Base-by-base conservation (phyloP, 1,140 invertebrate genomes). In the Heliconius nattereri region DNA sequence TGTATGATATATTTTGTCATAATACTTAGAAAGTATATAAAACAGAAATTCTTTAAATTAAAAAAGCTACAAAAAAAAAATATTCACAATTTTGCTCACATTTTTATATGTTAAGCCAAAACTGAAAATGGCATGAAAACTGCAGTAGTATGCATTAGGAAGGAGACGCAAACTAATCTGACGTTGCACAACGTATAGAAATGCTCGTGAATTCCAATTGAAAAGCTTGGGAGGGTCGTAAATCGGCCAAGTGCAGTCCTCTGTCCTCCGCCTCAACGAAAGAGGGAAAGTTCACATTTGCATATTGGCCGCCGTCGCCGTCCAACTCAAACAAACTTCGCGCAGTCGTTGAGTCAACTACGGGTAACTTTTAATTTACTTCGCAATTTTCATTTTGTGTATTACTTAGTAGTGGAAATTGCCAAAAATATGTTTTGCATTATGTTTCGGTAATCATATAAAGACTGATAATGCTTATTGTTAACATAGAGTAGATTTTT, bases 281-380 rank as follows among this genome's bases (percentile, higher is more conserved):
- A 89, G 88, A 91, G 91, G 90, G 92, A 92, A 92, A 94, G 92
- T 92, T 90, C 86, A 86, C 88, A 92, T 94, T 92, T 89, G 89
- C 92, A 93, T 93, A 90, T 88, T 89, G 88, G 86, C 90, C 87
- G 84, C 83, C 76, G 80, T 79, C 78, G 81, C 78, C 73, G 86
- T 85, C 84, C 84, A 81, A 83, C 80, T 84, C 78, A 70, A 83
- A 84, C 83, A 84, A 88, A 88, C 83, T 90, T 83, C 77, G 80
- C 80, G 35, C 16, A 81, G 83, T 57, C 83, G 78, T 79, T 35
- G 76, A 60, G 32, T 57, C 35, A 78, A 72, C 74, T 71, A 40
- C 74, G 76, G 82, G 57, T 16, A 79, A 80, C 76, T 83, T 83
- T 81, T 83, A 81, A 81, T 81, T 83, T 79, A 77, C 74, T 78